Evolutionary conservation across 2,888 invertebrate species (phyloP).

Genomic region (Ecdyonurus torrentis): DNA sequence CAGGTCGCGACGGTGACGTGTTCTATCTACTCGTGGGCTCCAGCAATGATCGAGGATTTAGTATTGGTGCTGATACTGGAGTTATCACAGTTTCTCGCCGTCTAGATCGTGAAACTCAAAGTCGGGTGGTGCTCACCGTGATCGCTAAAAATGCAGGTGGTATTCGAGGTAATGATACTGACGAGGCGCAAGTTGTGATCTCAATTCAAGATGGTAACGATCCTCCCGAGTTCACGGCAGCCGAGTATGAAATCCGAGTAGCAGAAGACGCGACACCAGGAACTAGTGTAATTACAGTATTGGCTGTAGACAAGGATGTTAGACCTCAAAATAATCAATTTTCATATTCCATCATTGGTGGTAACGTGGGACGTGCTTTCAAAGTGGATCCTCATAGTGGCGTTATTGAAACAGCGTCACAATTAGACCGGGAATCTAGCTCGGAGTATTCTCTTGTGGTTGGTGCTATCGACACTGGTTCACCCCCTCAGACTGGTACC

Average conservation of each 20-base stretch:
- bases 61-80: slow-evolving; percentile 68
- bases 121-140: slow-evolving; percentile 74
- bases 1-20: slow-evolving; percentile 72
- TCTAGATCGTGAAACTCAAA: slow-evolving; percentile 75
- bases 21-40: slow-evolving; percentile 87
- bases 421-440: slow-evolving; percentile 65
- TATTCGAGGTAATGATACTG: slow-evolving; percentile 86
- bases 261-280: slow-evolving; percentile 65
- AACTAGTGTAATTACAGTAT: slow-evolving; percentile 55
- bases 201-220: slow-evolving; percentile 93
- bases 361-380: slow-evolving; percentile 67
- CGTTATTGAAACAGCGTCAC: slow-evolving; percentile 52
- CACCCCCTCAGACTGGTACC: slow-evolving; percentile 84
- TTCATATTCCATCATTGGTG: slow-evolving; percentile 73
- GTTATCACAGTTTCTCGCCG: slow-evolving; percentile 66
- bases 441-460: slow-evolving; percentile 57
- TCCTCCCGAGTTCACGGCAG: slow-evolving; percentile 79
- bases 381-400: slow-evolving; percentile 77
- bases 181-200: slow-evolving; percentile 85
- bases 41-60: slow-evolving; percentile 81
- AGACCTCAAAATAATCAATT: slow-evolving; percentile 82
- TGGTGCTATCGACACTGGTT: slow-evolving; percentile 77
- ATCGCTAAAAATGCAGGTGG: slow-evolving; percentile 90
- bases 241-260: slow-evolving; percentile 57
- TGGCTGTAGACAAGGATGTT: slow-evolving; percentile 83